phyloP scores from a whole-genome alignment of 1,140 invertebrate genomes.

The Physella acuta region DNA sequence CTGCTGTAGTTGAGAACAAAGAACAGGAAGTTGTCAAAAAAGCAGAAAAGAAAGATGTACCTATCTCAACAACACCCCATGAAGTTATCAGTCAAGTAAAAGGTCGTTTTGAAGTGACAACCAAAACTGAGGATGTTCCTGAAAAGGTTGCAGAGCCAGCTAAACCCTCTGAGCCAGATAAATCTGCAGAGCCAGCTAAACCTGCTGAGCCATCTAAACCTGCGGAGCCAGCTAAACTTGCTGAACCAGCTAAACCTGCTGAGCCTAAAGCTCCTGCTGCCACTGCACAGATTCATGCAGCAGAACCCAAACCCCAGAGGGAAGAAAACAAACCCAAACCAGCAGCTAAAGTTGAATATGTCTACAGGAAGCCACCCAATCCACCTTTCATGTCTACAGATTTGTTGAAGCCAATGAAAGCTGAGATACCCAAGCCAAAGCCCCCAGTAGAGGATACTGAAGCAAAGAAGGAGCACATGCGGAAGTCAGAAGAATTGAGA shows the following conservation, averaged over 20 bases:
- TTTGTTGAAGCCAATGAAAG: constrained; percentile 29
- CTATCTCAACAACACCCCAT: no score
- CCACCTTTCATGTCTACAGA: constrained; percentile 24
- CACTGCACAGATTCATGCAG: not conserved
- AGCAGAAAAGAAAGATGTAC: no score
- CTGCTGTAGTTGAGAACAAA: not conserved
- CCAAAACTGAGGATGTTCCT: not conserved
- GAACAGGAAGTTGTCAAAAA: constrained; percentile 1
- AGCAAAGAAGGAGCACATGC: constrained; percentile 15
- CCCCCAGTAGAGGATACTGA: not conserved
- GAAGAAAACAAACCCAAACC: not conserved
- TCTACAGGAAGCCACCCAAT: constrained; percentile 11
- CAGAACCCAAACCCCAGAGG: not conserved
- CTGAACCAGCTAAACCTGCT: not conserved
- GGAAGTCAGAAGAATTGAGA: constrained; percentile 27
- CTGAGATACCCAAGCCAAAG: constrained; percentile 24
- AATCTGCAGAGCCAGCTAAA: not conserved
- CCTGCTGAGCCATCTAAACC: not conserved
- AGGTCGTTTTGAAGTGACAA: no score
- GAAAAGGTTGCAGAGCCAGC: not conserved
- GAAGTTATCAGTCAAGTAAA: no score
- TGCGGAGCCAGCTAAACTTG: not conserved
- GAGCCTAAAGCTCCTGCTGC: not conserved
- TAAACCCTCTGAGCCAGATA: not conserved
- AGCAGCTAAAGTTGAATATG: constrained; percentile 11